Conservation (phyloP, 2,888 invertebrate genomes). For the Halictus ligatus region DNA sequence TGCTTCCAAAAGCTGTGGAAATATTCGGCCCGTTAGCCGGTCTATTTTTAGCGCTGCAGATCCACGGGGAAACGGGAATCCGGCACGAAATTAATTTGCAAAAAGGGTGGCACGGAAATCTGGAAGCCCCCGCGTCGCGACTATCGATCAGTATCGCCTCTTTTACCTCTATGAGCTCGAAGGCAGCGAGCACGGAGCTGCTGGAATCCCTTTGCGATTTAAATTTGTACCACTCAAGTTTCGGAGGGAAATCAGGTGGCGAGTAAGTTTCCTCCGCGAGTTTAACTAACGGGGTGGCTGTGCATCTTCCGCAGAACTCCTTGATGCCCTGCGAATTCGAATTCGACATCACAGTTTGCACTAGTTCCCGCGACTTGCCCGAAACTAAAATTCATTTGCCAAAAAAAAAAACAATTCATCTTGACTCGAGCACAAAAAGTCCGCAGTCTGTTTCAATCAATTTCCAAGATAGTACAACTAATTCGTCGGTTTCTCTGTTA, state of each 20-base stretch:
- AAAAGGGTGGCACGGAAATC: not conserved
- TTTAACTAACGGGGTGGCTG: conserved; percentile 83
- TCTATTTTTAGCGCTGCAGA: not conserved
- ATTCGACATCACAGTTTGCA: not conserved
- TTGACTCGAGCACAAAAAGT: not conserved
- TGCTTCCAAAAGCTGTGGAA: not conserved
- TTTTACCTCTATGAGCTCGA: conserved; percentile 85
- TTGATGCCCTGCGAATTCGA: conserved; percentile 66
- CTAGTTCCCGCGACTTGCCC: not conserved
- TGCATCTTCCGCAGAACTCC: conserved; percentile 85
- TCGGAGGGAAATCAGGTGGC: conserved; percentile 81
- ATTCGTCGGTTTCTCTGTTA: not conserved
- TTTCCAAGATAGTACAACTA: not conserved
- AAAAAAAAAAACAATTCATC: not conserved
- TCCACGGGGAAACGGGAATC: not conserved
- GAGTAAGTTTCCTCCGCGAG: conserved; percentile 80
- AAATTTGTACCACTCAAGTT: conserved; percentile 84
- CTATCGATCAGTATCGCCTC: conserved; percentile 61
- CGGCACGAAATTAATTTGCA: conserved; percentile 21
- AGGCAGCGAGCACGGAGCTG: conserved; percentile 84
- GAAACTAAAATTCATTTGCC: not conserved
- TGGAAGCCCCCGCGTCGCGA: not conserved
- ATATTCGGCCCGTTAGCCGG: not conserved
- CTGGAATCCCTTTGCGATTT: conserved; percentile 78
- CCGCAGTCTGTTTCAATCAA: not conserved